Evolutionary conservation across 2,113 vertebrate genomes (phyloP).

Genomic region (Prochilodus magdalenae): DNA sequence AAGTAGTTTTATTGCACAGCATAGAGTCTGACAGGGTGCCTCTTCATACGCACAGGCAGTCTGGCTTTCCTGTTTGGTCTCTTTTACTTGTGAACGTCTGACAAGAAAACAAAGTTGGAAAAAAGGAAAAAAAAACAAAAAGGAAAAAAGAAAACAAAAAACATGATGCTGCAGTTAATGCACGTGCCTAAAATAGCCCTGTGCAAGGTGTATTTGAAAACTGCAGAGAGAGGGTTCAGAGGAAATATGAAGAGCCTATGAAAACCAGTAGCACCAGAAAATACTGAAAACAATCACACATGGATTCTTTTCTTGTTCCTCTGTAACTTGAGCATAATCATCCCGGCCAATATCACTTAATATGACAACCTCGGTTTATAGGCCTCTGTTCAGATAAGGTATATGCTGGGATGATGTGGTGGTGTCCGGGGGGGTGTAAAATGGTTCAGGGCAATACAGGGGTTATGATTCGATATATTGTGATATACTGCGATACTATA

Average conservation of each 20-base stretch:
- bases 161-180: background rate
- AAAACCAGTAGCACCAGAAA: no score
- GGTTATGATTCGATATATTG: no score
- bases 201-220: background rate
- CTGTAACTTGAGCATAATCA: no score
- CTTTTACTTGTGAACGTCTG: background rate
- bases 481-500: no score
- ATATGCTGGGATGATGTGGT: no score
- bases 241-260: background rate
- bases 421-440: no score
- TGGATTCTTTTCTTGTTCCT: no score
- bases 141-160: background rate
- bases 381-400: no score
- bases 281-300: no score
- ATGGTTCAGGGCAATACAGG: no score
- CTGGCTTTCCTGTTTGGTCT: background rate
- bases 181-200: background rate
- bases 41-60: background rate
- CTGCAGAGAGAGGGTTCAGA: background rate
- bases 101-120: background rate
- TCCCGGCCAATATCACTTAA: no score
- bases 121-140: background rate
- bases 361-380: no score
- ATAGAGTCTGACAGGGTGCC: background rate
- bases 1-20: background rate